Base-by-base conservation (phyloP, 2,113 vertebrate genomes). In the Clarias batrachus region DNA sequence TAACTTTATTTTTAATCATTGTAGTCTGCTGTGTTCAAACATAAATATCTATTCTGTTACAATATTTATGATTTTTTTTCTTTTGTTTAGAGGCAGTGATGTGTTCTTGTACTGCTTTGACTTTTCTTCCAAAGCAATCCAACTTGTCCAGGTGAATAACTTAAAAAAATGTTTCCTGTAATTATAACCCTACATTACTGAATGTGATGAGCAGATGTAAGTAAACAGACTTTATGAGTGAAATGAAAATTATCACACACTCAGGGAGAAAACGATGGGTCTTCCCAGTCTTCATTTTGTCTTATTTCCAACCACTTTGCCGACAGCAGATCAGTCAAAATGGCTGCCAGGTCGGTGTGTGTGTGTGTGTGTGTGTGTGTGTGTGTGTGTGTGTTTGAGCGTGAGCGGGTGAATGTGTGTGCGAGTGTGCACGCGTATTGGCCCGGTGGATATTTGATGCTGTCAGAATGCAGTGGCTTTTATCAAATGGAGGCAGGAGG, bases 71-170 rank as follows among this genome's bases (percentile, higher is more conserved):
- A 23, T 57, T 59, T 59, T 52, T 65, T 85, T 85, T 8, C 89
- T 91, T 93, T 93, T 93, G 2, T 21, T 12, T 91, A 95, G 95
- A 90, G 89, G 90, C 88, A 94, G 93, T 65, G 92, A 93, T 81
- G 92, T 93, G 57, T 99, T 98, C 93, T 90, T 98, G 1, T 98
- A 97, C 93, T 98, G 96, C 89, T 99, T 97, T 94, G 97, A 99
- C 94, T 98, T 99, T 93, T 96, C 97, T 83, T 91, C 94, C 81
- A 91, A 88, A 92, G 97, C 97, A 37, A 94, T 98, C 91, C 94
- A 96, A 86, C 93, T 98, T 85, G 93, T 98, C 73, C 97, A 96
- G 96, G 97, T 98, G 95, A 93, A 70, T 41, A 65, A 84, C n/a
- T 33, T 71, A 52, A 21, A 77, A 4, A 56, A 11, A 33, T 86